These are phyloP conservation scores for Cynodonichthys magdalenae DNA, from an alignment of 2,797 vertebrate genomes.

Conservation along the genomic window DNA sequence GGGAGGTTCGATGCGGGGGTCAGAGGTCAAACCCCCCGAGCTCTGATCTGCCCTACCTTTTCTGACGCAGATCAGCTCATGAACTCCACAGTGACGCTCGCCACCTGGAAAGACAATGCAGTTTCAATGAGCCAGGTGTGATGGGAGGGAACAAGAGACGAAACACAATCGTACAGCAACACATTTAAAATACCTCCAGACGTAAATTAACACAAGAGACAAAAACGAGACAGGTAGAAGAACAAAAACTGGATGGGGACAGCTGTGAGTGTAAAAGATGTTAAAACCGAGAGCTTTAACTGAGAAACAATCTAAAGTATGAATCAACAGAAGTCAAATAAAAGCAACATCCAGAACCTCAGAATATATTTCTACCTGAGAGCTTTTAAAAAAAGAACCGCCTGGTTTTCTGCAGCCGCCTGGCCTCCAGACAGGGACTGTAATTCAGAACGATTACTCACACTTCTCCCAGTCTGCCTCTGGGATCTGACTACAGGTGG, in stretches of 20 bases:
- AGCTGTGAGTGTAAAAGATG: conserved; percentile 6
- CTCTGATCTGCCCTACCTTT: conserved; percentile 88
- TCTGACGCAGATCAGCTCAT: conserved; percentile 97
- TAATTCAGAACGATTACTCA: conserved; percentile 48
- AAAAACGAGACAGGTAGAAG: conserved; percentile 9
- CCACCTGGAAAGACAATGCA: conserved; percentile 88
- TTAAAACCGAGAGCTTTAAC: neutral
- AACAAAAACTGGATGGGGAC: conserved; percentile 30
- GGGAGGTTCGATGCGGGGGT: conserved; percentile 11
- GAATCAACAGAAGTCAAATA: too few relatives aligned
- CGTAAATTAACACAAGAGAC: neutral
- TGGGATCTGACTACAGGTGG: conserved; percentile 51
- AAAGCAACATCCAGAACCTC: too few relatives aligned
- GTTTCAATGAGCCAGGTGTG: conserved; percentile 67
- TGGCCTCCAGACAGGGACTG: conserved; percentile 30
- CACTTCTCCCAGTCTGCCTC: conserved; percentile 42
- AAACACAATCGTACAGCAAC: conserved; percentile 25
- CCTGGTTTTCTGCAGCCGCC: neutral
- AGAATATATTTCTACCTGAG: neutral
- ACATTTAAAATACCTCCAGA: conserved; percentile 22
- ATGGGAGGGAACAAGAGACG: conserved; percentile 41
- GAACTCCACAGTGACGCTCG: conserved; percentile 96
- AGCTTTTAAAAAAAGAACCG: neutral
- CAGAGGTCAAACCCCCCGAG: conserved; percentile 34
- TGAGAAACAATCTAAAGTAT: too few relatives aligned